Conservation (phyloP, 2,888 invertebrate species). For the Hydrotaea diabolus region DNA sequence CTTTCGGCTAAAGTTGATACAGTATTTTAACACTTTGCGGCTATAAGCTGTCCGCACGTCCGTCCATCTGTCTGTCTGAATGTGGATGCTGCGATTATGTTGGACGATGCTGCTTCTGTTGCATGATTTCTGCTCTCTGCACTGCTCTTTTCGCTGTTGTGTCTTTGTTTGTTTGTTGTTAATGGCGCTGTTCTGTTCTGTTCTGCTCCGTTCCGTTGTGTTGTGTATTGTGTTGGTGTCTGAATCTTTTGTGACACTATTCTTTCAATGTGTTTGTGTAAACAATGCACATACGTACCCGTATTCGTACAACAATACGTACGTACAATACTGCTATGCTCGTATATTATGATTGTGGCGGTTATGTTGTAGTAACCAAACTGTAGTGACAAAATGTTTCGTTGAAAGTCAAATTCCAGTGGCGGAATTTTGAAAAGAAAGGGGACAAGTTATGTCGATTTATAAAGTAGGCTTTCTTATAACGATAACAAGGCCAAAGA, state of each 20-base stretch:
- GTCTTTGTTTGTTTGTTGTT: conserved; percentile 41
- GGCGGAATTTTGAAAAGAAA: not conserved
- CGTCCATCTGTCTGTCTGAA: not conserved
- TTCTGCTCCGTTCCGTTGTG: not conserved
- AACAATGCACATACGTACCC: conserved; percentile 23
- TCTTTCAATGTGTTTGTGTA: conserved; percentile 27
- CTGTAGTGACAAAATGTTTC: conserved; percentile 6
- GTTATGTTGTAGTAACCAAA: conserved; percentile 25
- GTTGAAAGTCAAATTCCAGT: not conserved
- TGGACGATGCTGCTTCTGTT: conserved; percentile 15
- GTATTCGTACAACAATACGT: conserved; percentile 6
- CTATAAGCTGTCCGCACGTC: conserved; percentile 9
- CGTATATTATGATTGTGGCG: conserved; percentile 17
- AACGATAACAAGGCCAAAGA: too few species aligned
- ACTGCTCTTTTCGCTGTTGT: conserved; percentile 12
- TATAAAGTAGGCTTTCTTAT: too few species aligned
- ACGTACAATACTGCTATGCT: conserved; percentile 9
- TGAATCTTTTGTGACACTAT: conserved; percentile 43
- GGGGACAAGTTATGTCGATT: too few species aligned
- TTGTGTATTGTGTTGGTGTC: conserved; percentile 43
- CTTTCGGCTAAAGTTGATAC: conserved; percentile 48
- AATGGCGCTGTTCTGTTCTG: conserved; percentile 10
- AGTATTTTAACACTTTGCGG: conserved; percentile 63
- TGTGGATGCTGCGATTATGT: conserved; percentile 9
- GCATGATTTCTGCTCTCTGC: not conserved